Evolutionary conservation across 2,113 vertebrate genomes (phyloP).

Genomic region (Gorsachius goisagi): DNA sequence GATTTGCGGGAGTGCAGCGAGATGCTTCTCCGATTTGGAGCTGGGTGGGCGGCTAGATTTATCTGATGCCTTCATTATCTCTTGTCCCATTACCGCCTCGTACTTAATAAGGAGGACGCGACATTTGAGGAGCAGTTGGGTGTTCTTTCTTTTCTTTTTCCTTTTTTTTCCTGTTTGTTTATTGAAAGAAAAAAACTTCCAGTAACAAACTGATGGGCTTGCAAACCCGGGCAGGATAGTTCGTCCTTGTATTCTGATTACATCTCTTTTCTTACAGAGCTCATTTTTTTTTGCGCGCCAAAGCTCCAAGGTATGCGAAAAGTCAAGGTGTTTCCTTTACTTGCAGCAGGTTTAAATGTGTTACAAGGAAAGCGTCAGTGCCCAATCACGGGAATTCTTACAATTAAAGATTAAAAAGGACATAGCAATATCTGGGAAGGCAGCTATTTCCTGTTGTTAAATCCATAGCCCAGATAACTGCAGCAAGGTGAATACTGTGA

Average conservation of each 20-base stretch:
- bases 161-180: not conserved
- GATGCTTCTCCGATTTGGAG: not conserved
- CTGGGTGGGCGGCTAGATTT: not conserved
- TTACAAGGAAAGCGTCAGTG: not conserved
- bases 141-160: not conserved
- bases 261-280: not conserved
- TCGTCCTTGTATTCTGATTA: not conserved
- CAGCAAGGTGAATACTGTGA: conserved; percentile 14
- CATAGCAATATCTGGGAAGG: not conserved
- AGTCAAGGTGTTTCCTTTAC: not conserved
- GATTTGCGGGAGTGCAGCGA: not conserved
- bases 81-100: not conserved
- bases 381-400: not conserved
- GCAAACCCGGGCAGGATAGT: not conserved
- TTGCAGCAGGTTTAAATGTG: not conserved
- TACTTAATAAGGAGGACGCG: not conserved
- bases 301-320: not conserved
- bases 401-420: not conserved
- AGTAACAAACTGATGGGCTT: not conserved
- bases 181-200: not conserved
- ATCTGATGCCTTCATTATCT: not conserved
- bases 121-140: not conserved
- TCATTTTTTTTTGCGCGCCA: not conserved
- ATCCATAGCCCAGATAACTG: not conserved
- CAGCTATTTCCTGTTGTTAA: not conserved